A percentile compares a stretch with the other conserved stretches of the same genome.
phyloP scores from a whole-genome alignment of 1,140 invertebrate genomes.

The Aphidius ervi region DNA sequence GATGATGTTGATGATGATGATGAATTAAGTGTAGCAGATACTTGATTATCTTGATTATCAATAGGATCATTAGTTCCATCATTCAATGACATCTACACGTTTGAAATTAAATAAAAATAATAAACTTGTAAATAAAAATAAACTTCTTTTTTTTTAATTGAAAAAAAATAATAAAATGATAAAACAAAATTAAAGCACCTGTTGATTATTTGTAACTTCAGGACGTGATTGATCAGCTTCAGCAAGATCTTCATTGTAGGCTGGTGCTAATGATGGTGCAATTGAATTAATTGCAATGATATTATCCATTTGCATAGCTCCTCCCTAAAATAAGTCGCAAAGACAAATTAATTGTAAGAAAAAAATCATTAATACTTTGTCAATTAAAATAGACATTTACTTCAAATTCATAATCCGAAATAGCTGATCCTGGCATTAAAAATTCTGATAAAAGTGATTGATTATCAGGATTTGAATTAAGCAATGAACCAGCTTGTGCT shows the following conservation, averaged over 20 bases:
- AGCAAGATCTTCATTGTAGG: conserved; percentile 51
- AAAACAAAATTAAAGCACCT: conserved; percentile 26
- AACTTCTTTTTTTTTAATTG: not conserved
- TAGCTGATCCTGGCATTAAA: conserved; percentile 23
- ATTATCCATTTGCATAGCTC: conserved; percentile 22
- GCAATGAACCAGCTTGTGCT: conserved; percentile 25
- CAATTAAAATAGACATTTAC: conserved; percentile 22
- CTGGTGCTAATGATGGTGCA: conserved; percentile 28
- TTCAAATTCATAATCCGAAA: conserved; percentile 32
- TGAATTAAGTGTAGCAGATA: conserved; percentile 21
- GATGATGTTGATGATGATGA: not conserved
- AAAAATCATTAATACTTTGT: not conserved
- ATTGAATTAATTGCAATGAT: conserved; percentile 19
- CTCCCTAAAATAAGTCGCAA: conserved; percentile 18
- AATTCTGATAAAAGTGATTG: conserved; percentile 31
- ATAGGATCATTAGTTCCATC: conserved; percentile 23
- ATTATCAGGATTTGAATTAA: conserved; percentile 28
- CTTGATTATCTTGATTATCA: conserved; percentile 3
- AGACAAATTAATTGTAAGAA: not conserved
- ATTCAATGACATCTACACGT: conserved; percentile 19
- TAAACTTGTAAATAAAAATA: conserved; percentile 3
- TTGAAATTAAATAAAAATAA: not conserved
- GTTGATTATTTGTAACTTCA: conserved; percentile 37
- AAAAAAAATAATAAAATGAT: not conserved
- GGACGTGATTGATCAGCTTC: conserved; percentile 53